Evolutionary conservation across 64 coral and sea anemone genomes (phyloP).

Genomic region (Montipora sp.): DNA sequence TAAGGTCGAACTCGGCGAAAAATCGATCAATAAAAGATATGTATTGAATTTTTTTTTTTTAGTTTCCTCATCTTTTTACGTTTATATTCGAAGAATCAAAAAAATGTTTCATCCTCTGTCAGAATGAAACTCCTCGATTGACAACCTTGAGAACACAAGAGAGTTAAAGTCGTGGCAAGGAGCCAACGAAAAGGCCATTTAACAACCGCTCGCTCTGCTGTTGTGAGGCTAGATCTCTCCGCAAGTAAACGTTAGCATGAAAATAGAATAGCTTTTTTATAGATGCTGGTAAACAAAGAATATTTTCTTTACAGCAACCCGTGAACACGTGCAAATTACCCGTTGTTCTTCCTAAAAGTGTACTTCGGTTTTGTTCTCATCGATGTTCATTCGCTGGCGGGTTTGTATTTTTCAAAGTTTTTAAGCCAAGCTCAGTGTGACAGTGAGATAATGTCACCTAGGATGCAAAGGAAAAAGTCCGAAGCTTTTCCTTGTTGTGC

Average conservation of each 20-base stretch:
- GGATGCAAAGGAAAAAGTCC: background rate
- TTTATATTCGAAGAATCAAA: background rate
- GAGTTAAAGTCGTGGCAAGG: background rate
- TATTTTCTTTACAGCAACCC: constrained; percentile 40
- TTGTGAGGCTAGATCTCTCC: background rate
- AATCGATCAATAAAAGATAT: too few species aligned
- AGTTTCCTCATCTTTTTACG: background rate
- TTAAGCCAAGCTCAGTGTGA: background rate
- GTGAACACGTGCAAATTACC: constrained; percentile 32
- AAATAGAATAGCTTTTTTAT: constrained; percentile 6
- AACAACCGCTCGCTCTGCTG: too few species aligned
- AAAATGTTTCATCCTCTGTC: background rate
- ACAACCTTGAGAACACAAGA: background rate
- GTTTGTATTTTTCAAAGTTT: background rate
- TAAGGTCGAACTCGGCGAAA: background rate
- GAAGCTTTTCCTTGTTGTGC: background rate
- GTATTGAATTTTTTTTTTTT: background rate
- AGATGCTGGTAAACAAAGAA: background rate
- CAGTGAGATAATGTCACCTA: background rate
- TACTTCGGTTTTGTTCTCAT: background rate
- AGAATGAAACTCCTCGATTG: background rate
- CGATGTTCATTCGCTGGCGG: background rate
- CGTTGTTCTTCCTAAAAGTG: background rate
- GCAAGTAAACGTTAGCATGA: background rate
- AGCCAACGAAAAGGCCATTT: background rate